Evolutionary conservation across 2,888 invertebrate species (phyloP).

Genomic region (Pyrocoelia pectoralis): DNA sequence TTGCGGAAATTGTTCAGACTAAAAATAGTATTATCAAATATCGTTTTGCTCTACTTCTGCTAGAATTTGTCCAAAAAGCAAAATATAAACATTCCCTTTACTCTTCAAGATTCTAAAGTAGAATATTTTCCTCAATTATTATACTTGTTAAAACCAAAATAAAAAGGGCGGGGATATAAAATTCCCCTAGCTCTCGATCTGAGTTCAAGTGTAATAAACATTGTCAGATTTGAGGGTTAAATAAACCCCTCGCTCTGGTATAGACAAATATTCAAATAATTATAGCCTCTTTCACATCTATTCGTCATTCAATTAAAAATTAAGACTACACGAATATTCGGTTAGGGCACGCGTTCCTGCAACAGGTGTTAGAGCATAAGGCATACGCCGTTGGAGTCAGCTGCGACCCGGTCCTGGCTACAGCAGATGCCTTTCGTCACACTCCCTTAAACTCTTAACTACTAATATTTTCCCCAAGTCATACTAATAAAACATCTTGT

Average conservation of each 20-base stretch:
- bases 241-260: not conserved
- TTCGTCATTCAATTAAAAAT: conserved; percentile 15
- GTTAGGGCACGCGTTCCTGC: conserved; percentile 48
- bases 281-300: conserved; percentile 7
- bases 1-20: too few species aligned
- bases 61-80: too few species aligned
- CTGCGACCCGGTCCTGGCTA: conserved; percentile 47
- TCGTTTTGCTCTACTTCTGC: too few species aligned
- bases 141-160: too few species aligned
- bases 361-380: conserved; percentile 57
- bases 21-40: too few species aligned
- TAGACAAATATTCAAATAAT: not conserved
- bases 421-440: conserved; percentile 45
- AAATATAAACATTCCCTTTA: too few species aligned
- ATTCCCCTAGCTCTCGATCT: not conserved
- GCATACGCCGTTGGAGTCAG: conserved; percentile 54
- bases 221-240: not conserved
- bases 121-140: too few species aligned
- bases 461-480: conserved; percentile 27
- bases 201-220: not conserved
- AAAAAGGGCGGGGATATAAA: too few species aligned
- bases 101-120: too few species aligned
- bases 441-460: conserved; percentile 30
- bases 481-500: conserved; percentile 25
- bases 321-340: conserved; percentile 38